phyloP scores from a whole-genome alignment of 2,888 invertebrate genomes.

The Diogma glabrata region DNA sequence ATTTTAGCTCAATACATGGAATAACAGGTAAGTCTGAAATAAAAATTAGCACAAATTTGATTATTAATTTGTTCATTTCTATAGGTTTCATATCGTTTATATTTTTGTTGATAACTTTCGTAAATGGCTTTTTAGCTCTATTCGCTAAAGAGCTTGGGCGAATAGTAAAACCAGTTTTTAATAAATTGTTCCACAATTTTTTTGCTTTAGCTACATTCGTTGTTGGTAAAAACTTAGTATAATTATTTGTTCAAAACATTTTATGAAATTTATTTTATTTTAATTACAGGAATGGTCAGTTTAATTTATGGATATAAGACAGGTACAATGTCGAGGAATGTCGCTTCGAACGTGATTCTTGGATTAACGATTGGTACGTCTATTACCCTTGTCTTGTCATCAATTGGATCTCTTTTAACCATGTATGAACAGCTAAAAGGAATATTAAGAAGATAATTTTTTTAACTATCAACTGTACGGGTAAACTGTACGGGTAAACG shows the following conservation, averaged over 20 bases:
- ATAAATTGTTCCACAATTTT: slow-evolving; percentile 5
- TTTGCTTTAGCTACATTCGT: not conserved
- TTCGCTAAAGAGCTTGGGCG: not conserved
- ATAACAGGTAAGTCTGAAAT: too few relatives aligned
- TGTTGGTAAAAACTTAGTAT: too few relatives aligned
- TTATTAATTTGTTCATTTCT: too few relatives aligned
- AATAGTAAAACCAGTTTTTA: not conserved
- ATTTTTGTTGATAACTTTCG: not conserved
- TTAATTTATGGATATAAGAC: slow-evolving; percentile 2
- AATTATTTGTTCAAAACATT: too few relatives aligned
- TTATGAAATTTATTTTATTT: too few relatives aligned
- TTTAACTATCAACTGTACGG: too few relatives aligned
- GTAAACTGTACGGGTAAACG: too few relatives aligned
- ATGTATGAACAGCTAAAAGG: slow-evolving; percentile 1
- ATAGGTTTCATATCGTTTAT: not conserved
- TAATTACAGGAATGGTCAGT: not conserved
- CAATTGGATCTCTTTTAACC: not conserved
- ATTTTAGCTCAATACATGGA: not conserved
- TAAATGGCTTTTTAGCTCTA: not conserved
- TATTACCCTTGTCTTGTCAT: not conserved
- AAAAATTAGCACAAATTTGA: too few relatives aligned
- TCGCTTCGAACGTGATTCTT: not conserved
- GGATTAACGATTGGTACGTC: not conserved
- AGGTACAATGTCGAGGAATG: not conserved
- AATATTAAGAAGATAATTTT: too few relatives aligned